Evolutionary conservation across 2,888 invertebrate genomes (phyloP).

Genomic region (Catocala fraxini): DNA sequence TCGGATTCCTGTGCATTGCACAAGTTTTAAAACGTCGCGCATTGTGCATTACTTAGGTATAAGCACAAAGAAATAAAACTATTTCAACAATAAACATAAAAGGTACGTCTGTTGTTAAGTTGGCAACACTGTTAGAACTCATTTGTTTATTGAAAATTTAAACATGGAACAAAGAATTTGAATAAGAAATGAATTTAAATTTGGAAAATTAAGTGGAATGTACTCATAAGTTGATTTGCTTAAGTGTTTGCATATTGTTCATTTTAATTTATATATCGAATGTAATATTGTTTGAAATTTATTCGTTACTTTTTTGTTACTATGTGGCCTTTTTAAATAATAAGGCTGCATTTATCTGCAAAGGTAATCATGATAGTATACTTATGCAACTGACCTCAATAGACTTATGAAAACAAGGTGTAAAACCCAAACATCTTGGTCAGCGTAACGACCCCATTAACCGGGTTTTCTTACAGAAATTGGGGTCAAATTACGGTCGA

Average conservation of each 20-base stretch:
- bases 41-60: conserved; percentile 32
- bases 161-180: not conserved
- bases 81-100: conserved; percentile 1
- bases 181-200: too few relatives aligned
- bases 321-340: not conserved
- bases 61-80: conserved; percentile 8
- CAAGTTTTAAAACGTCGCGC: conserved; percentile 45
- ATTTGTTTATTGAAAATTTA: too few relatives aligned
- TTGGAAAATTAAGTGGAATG: not conserved
- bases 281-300: not conserved
- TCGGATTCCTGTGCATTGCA: conserved; percentile 46
- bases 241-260: not conserved
- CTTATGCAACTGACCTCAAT: conserved; percentile 8
- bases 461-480: conserved; percentile 13
- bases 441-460: conserved; percentile 13
- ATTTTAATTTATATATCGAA: not conserved
- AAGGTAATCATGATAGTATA: not conserved
- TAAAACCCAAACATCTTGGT: conserved; percentile 15
- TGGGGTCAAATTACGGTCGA: conserved; percentile 3
- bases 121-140: too few relatives aligned
- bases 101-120: not conserved
- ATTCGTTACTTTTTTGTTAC: not conserved
- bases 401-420: conserved; percentile 15
- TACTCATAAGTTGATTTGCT: not conserved
- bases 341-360: not conserved